phyloP scores from a whole-genome alignment of 2,797 vertebrate species.

The Oreonectes daqikongensis region DNA sequence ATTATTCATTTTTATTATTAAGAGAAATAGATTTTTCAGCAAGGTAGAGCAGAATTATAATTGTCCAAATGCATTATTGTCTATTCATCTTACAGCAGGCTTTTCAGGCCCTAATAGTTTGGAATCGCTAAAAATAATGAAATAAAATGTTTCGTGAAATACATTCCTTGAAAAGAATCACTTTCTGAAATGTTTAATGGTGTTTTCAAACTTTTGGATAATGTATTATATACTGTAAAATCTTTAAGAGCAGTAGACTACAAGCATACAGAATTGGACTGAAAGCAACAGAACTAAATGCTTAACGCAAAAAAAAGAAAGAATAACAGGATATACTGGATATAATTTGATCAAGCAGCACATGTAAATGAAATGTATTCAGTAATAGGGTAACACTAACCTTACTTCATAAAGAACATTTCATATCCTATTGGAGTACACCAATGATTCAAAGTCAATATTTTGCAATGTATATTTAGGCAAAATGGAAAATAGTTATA shows the following conservation, averaged over 20 bases:
- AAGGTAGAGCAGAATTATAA: not conserved
- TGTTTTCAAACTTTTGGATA: not conserved
- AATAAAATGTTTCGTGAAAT: too few species aligned
- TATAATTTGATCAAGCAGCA: not conserved
- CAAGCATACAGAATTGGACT: too few species aligned
- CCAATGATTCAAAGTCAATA: not conserved
- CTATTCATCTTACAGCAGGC: not conserved
- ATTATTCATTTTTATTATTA: too few species aligned
- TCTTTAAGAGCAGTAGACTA: too few species aligned
- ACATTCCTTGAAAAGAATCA: not conserved
- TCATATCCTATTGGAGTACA: not conserved
- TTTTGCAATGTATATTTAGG: not conserved
- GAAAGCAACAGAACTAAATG: not conserved
- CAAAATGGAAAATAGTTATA: not conserved
- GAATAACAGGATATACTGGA: not conserved
- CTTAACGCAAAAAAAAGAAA: too few species aligned
- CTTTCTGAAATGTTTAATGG: not conserved
- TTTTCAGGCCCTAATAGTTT: too few species aligned
- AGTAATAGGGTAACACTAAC: too few species aligned
- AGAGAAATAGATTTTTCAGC: not conserved
- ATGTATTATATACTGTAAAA: not conserved
- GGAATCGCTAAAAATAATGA: too few species aligned
- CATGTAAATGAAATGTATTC: too few species aligned
- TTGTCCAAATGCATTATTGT: not conserved
- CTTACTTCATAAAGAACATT: too few species aligned